Evolutionary conservation across 2,113 vertebrate species (phyloP).

Genomic region (Gobio gobio): DNA sequence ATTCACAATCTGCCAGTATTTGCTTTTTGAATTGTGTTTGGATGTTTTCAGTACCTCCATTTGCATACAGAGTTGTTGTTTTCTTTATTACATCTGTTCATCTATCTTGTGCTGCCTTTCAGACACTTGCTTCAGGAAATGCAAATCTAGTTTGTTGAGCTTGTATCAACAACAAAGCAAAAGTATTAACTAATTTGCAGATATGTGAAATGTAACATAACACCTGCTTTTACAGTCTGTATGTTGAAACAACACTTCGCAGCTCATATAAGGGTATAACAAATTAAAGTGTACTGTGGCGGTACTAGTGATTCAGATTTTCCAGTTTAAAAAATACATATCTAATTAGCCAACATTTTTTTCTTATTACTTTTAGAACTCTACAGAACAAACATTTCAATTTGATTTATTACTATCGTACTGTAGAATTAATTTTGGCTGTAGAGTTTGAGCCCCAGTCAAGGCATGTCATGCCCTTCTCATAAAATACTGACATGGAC

Average conservation of each 20-base stretch:
- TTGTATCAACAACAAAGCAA: not conserved
- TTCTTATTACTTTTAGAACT: not conserved
- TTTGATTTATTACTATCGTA: not conserved
- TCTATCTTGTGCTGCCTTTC: conserved; percentile 1
- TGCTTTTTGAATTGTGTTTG: not conserved
- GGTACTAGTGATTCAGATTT: not conserved
- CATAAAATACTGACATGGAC: conserved; percentile 5
- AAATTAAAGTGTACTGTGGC: not conserved
- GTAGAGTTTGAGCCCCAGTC: not conserved
- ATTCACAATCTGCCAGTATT: not conserved
- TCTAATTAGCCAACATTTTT: not conserved
- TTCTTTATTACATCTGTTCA: not conserved
- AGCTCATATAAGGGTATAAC: not conserved
- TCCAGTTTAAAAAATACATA: no score
- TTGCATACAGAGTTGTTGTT: not conserved
- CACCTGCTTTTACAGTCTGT: not conserved
- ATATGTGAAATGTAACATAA: not conserved
- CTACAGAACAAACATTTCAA: not conserved
- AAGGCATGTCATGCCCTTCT: not conserved
- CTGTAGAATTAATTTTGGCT: not conserved
- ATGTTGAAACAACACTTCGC: not conserved
- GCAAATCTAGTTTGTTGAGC: not conserved
- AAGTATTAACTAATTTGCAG: not conserved
- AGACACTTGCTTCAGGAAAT: not conserved
- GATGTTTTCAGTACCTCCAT: not conserved